Conservation (phyloP, 2,797 vertebrate species). For the Okamejei kenojei region DNA sequence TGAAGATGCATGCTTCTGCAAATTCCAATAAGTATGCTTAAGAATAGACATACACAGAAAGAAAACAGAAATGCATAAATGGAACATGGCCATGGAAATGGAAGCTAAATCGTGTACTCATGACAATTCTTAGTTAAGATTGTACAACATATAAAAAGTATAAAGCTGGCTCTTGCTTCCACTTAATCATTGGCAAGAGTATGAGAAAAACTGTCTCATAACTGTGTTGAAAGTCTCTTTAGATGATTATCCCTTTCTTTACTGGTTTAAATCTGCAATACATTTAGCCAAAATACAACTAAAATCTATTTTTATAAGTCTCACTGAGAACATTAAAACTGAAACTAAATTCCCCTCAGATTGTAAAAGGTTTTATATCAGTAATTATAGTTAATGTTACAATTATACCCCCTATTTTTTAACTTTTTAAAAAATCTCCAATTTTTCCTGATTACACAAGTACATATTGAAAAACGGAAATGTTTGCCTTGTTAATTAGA, state of each 20-base stretch:
- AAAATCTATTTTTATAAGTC: conserved; percentile 9
- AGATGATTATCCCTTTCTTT: background rate
- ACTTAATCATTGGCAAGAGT: background rate
- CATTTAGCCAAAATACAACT: conserved; percentile 24
- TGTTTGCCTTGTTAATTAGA: background rate
- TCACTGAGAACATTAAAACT: conserved; percentile 1
- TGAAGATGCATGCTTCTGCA: background rate
- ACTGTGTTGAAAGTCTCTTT: background rate
- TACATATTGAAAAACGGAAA: background rate
- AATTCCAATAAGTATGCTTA: background rate
- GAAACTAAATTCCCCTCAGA: conserved; percentile 1
- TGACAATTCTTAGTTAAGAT: background rate
- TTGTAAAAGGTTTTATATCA: conserved; percentile 30
- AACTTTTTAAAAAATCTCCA: background rate
- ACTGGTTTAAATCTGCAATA: background rate
- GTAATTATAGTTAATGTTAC: conserved; percentile 21
- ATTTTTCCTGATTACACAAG: conserved; percentile 2
- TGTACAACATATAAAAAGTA: background rate
- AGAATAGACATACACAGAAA: too few relatives aligned
- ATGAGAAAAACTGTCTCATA: background rate
- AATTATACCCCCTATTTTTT: conserved; percentile 1
- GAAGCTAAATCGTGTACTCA: background rate
- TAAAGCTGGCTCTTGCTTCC: background rate
- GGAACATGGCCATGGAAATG: background rate
- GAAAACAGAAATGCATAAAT: background rate